phyloP scores from a whole-genome alignment of 92 coral and sea anemone species.

The Parazoanthus darwini region DNA sequence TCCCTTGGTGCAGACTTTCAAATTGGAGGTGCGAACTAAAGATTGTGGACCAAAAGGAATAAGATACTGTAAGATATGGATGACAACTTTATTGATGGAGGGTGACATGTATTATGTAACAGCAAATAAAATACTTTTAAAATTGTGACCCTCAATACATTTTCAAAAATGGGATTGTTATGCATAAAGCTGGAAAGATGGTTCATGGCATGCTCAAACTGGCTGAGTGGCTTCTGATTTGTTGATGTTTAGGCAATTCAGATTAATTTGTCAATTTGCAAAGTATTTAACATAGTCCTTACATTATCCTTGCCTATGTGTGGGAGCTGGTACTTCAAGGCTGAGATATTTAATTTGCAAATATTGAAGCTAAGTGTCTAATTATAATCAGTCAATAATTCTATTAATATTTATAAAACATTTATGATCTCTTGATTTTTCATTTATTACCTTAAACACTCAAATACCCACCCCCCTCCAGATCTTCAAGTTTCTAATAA shows the following conservation, averaged over 20 bases:
- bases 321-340: constrained; percentile 11
- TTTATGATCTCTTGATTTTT: constrained; percentile 12
- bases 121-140: constrained; percentile 15
- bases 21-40: constrained; percentile 23
- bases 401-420: constrained; percentile 8
- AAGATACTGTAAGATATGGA: constrained; percentile 3
- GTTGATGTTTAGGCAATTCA: constrained; percentile 8
- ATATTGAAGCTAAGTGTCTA: background rate
- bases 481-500: constrained; percentile 7
- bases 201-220: constrained; percentile 22
- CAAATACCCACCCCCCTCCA: background rate
- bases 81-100: constrained; percentile 13
- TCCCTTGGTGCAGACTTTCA: constrained; percentile 23
- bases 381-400: constrained; percentile 24
- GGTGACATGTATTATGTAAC: background rate
- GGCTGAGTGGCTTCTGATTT: constrained; percentile 21
- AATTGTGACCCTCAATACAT: constrained; percentile 8
- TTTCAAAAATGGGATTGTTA: constrained; percentile 15
- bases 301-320: constrained; percentile 23
- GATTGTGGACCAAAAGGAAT: constrained; percentile 25
- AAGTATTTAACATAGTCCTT: background rate
- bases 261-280: constrained; percentile 26
- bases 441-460: constrained; percentile 22
- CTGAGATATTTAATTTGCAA: constrained; percentile 15
- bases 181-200: constrained; percentile 3